Conservation (phyloP, 2,797 vertebrate species). For the Todus mexicanus region DNA sequence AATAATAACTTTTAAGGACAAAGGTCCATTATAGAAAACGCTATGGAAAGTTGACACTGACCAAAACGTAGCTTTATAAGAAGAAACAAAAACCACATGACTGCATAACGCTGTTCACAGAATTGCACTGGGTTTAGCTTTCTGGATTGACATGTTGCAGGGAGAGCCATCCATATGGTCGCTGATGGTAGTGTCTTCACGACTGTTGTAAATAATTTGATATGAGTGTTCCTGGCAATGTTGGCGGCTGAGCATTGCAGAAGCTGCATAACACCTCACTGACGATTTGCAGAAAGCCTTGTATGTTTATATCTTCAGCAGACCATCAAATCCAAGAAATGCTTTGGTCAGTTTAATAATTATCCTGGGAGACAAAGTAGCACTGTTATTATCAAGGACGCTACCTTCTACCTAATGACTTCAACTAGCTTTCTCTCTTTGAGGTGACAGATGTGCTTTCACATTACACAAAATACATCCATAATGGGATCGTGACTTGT, state of each 20-base stretch:
- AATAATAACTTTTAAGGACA: not conserved
- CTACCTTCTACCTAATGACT: slow-evolving; percentile 12
- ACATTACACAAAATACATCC: not conserved
- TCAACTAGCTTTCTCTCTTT: not conserved
- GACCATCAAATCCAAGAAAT: slow-evolving; percentile 69
- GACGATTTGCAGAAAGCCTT: slow-evolving; percentile 52
- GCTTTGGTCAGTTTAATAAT: slow-evolving; percentile 32
- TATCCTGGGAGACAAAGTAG: not conserved
- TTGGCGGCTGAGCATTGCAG: not conserved
- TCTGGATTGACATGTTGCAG: not conserved
- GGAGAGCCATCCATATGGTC: not conserved
- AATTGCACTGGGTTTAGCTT: not conserved
- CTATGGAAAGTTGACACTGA: not conserved
- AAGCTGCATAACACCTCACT: not conserved
- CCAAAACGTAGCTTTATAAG: not conserved
- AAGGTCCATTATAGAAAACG: not conserved
- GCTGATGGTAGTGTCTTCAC: not conserved
- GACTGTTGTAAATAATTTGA: not conserved
- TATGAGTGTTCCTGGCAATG: slow-evolving; percentile 18
- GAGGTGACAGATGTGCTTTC: not conserved
- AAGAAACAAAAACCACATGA: not conserved
- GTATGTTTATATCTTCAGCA: slow-evolving; percentile 50
- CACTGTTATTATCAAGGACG: not conserved
- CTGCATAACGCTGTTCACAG: not conserved
- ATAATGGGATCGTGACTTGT: not conserved